Evolutionary conservation across 2,888 invertebrate species (phyloP).

Genomic region (Scaptomyza parva): DNA sequence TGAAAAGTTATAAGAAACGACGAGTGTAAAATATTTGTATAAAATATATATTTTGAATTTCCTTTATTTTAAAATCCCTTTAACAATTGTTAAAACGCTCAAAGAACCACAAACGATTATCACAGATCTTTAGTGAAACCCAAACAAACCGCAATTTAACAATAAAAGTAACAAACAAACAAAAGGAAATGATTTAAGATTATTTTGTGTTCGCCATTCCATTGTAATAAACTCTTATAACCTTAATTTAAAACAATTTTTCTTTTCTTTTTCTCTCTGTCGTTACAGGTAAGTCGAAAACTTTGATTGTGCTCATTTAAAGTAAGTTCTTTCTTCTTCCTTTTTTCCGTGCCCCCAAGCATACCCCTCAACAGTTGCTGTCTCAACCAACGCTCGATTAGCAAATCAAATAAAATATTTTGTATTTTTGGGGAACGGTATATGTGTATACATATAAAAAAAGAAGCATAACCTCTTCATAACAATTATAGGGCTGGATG

Average conservation of each 20-base stretch:
- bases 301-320: constrained; percentile 33
- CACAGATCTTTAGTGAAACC: constrained; percentile 22
- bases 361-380: constrained; percentile 25
- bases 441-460: neutral
- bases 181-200: constrained; percentile 8
- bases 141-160: constrained; percentile 15
- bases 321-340: constrained; percentile 51
- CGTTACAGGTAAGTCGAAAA: constrained; percentile 72
- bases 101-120: constrained; percentile 24
- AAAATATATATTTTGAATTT: no score
- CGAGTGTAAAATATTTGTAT: no score
- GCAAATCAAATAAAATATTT: constrained; percentile 70
- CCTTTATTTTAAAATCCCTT: neutral
- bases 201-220: neutral
- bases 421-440: constrained; percentile 55
- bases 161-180: constrained; percentile 22
- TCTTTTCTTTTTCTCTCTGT: constrained; percentile 37
- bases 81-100: neutral
- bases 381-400: constrained; percentile 53
- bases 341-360: constrained; percentile 28
- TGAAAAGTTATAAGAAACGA: neutral
- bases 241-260: constrained; percentile 69
- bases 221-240: constrained; percentile 19
- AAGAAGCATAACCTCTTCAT: constrained; percentile 34
- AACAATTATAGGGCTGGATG: constrained; percentile 43